Evolutionary conservation across 2,113 vertebrate species (phyloP).

Genomic region (Meriones unguiculatus): DNA sequence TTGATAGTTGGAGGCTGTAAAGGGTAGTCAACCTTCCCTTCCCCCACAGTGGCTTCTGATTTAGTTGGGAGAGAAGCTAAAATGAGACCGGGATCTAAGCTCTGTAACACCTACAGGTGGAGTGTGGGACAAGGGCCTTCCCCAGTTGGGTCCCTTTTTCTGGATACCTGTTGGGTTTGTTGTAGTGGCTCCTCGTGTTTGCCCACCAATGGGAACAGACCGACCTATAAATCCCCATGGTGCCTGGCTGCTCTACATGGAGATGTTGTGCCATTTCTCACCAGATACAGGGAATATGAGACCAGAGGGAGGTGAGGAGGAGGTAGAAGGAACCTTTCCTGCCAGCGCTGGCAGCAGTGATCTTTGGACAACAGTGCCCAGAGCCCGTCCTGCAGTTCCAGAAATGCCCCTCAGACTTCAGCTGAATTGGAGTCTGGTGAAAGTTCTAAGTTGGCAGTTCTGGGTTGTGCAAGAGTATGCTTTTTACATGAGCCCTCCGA

Average conservation of each 20-base stretch:
- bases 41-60: not conserved
- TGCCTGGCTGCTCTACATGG: not conserved
- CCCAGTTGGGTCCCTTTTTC: not conserved
- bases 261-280: not conserved
- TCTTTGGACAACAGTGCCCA: not conserved
- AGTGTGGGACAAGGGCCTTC: not conserved
- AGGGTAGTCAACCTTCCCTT: not conserved
- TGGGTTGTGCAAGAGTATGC: not conserved
- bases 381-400: not conserved
- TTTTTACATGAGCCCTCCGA: not conserved
- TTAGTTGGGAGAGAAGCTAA: not conserved
- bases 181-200: not conserved
- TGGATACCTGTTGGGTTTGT: not conserved
- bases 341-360: not conserved
- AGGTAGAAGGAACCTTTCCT: not conserved
- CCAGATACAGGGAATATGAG: not conserved
- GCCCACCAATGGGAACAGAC: not conserved
- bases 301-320: rapidly evolving
- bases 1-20: not conserved
- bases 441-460: constrained; percentile 3
- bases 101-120: not conserved
- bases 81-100: not conserved
- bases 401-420: not conserved
- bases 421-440: not conserved
- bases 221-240: not conserved